Evolutionary conservation across 2,888 invertebrate species (phyloP).

Genomic region (Panzeria rudis): DNA sequence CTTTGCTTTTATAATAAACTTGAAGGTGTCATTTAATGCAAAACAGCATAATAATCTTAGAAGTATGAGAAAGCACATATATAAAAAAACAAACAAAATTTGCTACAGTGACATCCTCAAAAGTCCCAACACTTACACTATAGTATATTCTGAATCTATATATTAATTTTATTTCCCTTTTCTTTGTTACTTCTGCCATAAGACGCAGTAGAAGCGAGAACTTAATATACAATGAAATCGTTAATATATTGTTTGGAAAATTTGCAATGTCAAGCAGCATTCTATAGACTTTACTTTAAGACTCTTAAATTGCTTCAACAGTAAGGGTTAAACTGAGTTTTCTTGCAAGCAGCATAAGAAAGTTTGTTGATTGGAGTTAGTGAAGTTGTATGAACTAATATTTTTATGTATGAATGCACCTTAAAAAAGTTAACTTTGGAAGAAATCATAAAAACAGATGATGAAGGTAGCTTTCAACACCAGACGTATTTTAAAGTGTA

Average conservation of each 20-base stretch:
- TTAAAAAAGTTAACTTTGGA: slow-evolving; percentile 45
- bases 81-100: slow-evolving; percentile 26
- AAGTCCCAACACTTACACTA: slow-evolving; percentile 18
- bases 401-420: background rate
- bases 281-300: slow-evolving; percentile 31
- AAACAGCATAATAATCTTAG: slow-evolving; percentile 9
- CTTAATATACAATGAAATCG: slow-evolving; percentile 6
- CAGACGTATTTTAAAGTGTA: slow-evolving; percentile 39
- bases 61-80: background rate
- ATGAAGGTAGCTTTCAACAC: slow-evolving; percentile 61
- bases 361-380: background rate
- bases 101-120: slow-evolving; percentile 26
- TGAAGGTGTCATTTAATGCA: slow-evolving; percentile 45
- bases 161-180: background rate
- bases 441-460: slow-evolving; percentile 41
- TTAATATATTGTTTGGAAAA: slow-evolving; percentile 31
- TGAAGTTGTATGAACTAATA: background rate
- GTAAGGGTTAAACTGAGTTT: background rate
- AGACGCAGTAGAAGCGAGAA: background rate
- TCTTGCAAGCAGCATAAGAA: background rate
- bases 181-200: background rate
- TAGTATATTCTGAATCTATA: too few relatives aligned
- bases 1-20: slow-evolving; percentile 10
- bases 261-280: background rate
- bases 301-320: slow-evolving; percentile 1